Evolutionary conservation across 2,888 invertebrate genomes (phyloP), one percentile per base, ranked within the genome.

Genomic region (Drosophila yooni): DNA sequence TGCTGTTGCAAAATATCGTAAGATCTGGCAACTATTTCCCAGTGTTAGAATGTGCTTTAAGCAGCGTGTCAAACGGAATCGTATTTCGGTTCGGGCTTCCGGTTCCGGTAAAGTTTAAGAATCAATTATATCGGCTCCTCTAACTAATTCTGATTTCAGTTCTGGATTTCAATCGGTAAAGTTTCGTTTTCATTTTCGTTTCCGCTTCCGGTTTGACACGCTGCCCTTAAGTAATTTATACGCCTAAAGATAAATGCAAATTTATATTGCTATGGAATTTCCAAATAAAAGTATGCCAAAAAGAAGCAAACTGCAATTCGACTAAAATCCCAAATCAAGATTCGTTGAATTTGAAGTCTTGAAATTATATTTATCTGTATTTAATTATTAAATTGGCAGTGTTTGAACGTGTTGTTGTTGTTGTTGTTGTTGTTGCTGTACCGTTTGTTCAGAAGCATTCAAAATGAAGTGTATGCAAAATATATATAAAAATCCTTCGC

Each of bases 181-280:
- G 46, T 25, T 25, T 15, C 4, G 25, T 25, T 46, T 46, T 15
- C 25, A 46, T 25, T 25, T 25, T 15, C 4, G 25, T 25, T 46
- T 46, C 25, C 25, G 25, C 2, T 46, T 46, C 46, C 46, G 46
- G 2, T 46, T 46, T 46, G 46, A 46, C 46, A 46, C 25, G 2
- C 27, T 25, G 27, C 15, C 4, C 8, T 46, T 25, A 27, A 15
- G 25, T 46, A 46, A 46, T 46, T 15, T 8, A 33, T 57, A 50
- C 25, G 36, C 63, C 62, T 68, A 64, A 76, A 70, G 61, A 60
- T 70, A 82, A 83, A 83, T 77, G 84, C 74, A 85, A 84, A 80
- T 72, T 57, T 79, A 62, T 66, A 74, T 66, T 71, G 76, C 64
- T 50, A 31, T 67, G 67, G 60, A 46, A 38, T 58, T 52, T 15